Base-by-base conservation (phyloP, 2,888 invertebrate genomes). In the Caenorhabditis japonica region DNA sequence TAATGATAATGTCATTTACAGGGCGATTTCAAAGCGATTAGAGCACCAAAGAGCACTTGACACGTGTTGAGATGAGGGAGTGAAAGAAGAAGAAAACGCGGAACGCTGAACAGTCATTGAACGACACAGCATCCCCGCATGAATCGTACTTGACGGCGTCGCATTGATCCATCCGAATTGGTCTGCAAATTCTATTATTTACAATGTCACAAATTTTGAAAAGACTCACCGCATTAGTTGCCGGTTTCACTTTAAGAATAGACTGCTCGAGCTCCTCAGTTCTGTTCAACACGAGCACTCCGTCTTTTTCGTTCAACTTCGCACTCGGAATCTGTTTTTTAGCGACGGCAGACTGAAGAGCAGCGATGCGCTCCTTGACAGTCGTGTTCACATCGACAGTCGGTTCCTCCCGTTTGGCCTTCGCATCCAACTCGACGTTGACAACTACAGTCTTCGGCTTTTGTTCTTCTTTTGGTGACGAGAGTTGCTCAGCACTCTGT, bases 41-140 rank as follows among this genome's bases (percentile, higher is more conserved):
- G 25, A 60, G 69, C 60, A 60, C 69, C 68, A 68, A 59, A 27
- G 19, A 68, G 59, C 68, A 59, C 59, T 55, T 53, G 59, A 69
- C 69, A 69, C 69, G 69, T 69, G 60, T 38, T 38, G 58, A 43
- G 56, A 68, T 68, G 68, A 68, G 46, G 53, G 33, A 30, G 23
- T 49, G 17, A 44, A n/a, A 39, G n/a, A 12, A 21, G 27, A 15
- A 21, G 52, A 25, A 4, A 5, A 25, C 2, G 33, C 39, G 30
- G 17, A 10, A 21, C 2, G 30, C 10, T 4, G 30, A 15, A 4
- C 4, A 30, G 4, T 51, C 53, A 71, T 33, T 55, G 55, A n/a
- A 71, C 71, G 15, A 25, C 17, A 41, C 71, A 71, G 39, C 71
- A 71, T 25, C 71, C 71, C 21, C 71, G 71, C 55, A 71, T 62